Base-by-base conservation (phyloP, 2,888 invertebrate genomes). In the Deladenus siricidicola region DNA sequence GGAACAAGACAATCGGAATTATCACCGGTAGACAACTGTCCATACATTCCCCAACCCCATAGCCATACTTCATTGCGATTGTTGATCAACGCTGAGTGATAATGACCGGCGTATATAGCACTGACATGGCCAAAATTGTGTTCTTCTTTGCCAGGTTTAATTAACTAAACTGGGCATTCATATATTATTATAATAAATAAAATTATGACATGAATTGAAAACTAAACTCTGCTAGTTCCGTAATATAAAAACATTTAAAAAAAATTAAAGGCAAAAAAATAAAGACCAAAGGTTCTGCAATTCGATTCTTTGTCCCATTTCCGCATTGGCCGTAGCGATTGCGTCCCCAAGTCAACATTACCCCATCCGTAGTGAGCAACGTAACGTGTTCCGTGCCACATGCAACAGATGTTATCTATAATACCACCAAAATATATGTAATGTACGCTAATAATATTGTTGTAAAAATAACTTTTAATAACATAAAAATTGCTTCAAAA, bases 281-380 rank as follows among this genome's bases (percentile, higher is more conserved):
- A 21, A 17, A 26, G 45, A 55, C 51, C 57, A 68, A 68, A 28
- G 64, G 63, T 43, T 47, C 43, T 10, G 17, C 49, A 39, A 68
- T 55, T 4, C 49, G 54, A 3, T 55, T 28, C 10, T 60, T 50
- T 54, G 72, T 71, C 21, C 75, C 74, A 44, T 66, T 60, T n/a
- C 76, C 76, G 61, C 76, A 76, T 58, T 76, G 76, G 17, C 76
- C 76, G 53, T 56, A 74, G 42, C 67, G 55, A 58, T 76, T 76
- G 30, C 60, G 64, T 1, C 76, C 76, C 68, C 70, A 74, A 6
- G 70, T 62, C 23, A 66, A 70, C 8, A 75, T 48, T 21, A 23
- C 47, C 42, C 74, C 74, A 28, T 67, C 63, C 2, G 60, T 48
- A 3, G 73, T 69, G 2, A 76, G 62, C 24, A 74, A 62, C 0